phyloP scores from a whole-genome alignment of 2,797 vertebrate species.

The Poeciliopsis paucimaculata region DNA sequence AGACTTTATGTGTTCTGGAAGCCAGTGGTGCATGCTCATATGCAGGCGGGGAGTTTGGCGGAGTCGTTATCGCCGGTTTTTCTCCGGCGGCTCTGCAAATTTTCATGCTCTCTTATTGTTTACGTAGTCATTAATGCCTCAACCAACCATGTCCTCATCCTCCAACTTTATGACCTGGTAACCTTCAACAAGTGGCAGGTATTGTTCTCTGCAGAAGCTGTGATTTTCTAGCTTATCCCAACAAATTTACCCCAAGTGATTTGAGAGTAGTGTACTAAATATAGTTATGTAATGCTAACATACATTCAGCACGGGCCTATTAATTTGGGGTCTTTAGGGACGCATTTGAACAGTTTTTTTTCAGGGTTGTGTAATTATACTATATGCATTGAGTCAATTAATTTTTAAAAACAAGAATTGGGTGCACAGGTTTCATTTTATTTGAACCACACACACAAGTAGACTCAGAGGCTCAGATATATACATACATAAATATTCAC shows the following conservation, averaged over 20 bases:
- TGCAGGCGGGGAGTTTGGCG: slow-evolving; percentile 32
- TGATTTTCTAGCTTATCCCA: slow-evolving; percentile 33
- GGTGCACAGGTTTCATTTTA: neutral
- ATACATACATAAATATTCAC: too few relatives aligned
- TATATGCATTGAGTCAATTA: neutral
- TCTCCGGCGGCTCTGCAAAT: slow-evolving; percentile 10
- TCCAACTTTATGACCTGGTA: slow-evolving; percentile 1
- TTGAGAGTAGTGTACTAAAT: neutral
- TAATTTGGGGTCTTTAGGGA: neutral
- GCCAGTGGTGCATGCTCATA: slow-evolving; percentile 50
- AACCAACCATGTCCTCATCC: neutral
- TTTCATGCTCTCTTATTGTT: neutral
- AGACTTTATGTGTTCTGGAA: slow-evolving; percentile 26
- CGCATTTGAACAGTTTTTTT: neutral
- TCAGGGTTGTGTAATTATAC: neutral
- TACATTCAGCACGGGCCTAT: neutral
- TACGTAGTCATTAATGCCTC: slow-evolving; percentile 1
- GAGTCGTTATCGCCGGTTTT: slow-evolving; percentile 25
- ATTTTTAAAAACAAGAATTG: neutral
- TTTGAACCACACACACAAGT: neutral
- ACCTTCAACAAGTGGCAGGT: slow-evolving; percentile 12
- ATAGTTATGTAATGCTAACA: neutral
- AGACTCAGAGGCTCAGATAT: neutral
- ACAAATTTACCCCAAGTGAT: slow-evolving; percentile 20
- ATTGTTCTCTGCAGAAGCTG: slow-evolving; percentile 37